These are phyloP conservation scores for Epiblema foenella DNA, from an alignment of 2,888 invertebrate genomes.

Conservation along the genomic window DNA sequence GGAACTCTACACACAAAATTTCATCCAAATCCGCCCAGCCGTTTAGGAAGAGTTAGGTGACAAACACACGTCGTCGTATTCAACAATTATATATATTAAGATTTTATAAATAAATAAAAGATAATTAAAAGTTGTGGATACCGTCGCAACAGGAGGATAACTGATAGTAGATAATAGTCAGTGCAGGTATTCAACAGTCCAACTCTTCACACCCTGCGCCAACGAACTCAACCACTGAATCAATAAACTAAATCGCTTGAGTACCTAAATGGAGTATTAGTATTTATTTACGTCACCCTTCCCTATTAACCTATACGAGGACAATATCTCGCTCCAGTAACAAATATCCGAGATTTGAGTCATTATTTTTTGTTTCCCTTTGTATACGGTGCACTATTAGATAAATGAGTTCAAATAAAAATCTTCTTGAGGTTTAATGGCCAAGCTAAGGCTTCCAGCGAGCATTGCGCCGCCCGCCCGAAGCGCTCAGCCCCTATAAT, in stretches of 20 bases:
- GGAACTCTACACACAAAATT: too few species aligned
- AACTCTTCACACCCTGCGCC: neutral
- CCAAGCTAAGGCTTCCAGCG: slow-evolving; percentile 26
- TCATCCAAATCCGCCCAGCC: too few species aligned
- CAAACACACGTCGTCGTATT: too few species aligned
- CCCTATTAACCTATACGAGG: too few species aligned
- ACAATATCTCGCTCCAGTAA: neutral
- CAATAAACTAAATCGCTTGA: neutral
- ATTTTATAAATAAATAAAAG: too few species aligned
- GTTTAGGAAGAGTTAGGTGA: too few species aligned
- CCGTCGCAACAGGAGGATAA: neutral
- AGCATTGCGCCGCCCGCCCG: slow-evolving; percentile 46
- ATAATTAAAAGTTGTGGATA: neutral
- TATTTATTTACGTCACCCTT: neutral
- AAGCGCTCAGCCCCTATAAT: slow-evolving; percentile 66
- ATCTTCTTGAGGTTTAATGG: slow-evolving; percentile 15
- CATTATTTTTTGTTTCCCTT: neutral
- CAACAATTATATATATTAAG: too few species aligned
- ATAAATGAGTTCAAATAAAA: slow-evolving; percentile 11
- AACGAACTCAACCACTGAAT: neutral
- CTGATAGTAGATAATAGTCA: neutral
- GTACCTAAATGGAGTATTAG: neutral
- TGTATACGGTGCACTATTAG: neutral
- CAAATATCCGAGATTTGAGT: neutral
- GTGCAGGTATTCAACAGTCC: neutral